Percentiles rank a stretch among this genome's conserved stretches.
Conservation (phyloP, 2,797 vertebrate species). For the Takifugu ocellatus region DNA sequence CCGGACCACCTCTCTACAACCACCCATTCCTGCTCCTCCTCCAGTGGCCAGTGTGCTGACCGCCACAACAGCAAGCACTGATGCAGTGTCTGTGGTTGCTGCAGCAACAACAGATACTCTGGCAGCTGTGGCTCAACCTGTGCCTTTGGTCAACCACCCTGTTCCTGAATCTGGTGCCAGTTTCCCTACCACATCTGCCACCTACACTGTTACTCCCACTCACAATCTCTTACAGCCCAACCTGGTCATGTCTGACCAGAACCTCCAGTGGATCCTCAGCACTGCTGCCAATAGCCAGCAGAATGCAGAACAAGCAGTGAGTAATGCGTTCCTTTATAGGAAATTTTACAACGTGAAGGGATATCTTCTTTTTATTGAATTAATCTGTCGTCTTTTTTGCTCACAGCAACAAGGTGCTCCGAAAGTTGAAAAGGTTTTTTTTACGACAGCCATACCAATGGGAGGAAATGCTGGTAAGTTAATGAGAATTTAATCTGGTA, state of each 20-base stretch:
- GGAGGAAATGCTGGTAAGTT: conserved; percentile 88
- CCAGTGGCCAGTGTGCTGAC: conserved; percentile 37
- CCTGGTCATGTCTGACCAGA: conserved; percentile 95
- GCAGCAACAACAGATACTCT: conserved; percentile 35
- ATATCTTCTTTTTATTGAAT: not conserved
- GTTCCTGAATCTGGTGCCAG: conserved; percentile 50
- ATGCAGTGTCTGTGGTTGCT: conserved; percentile 36
- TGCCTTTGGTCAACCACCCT: conserved; percentile 82
- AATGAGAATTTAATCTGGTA: not conserved
- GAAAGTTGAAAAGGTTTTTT: conserved; percentile 97
- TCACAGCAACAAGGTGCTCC: conserved; percentile 79
- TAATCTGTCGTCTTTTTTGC: conserved; percentile 5
- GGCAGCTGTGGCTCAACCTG: conserved; percentile 67
- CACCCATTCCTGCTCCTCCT: conserved; percentile 55
- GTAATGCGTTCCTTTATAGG: conserved; percentile 39
- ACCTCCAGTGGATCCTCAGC: conserved; percentile 97
- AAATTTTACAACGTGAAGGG: too few species aligned
- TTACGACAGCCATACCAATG: conserved; percentile 95
- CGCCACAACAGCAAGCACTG: conserved; percentile 30
- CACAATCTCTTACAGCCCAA: conserved; percentile 88
- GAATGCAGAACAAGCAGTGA: conserved; percentile 88
- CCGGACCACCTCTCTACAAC: conserved; percentile 71
- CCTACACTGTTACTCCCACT: conserved; percentile 84
- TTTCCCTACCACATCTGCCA: conserved; percentile 62
- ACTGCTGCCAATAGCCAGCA: conserved; percentile 85